A percentile compares a stretch with the other conserved stretches of the same genome.
Conservation (phyloP, 2,113 vertebrate species). For the Oceanodroma tethys region DNA sequence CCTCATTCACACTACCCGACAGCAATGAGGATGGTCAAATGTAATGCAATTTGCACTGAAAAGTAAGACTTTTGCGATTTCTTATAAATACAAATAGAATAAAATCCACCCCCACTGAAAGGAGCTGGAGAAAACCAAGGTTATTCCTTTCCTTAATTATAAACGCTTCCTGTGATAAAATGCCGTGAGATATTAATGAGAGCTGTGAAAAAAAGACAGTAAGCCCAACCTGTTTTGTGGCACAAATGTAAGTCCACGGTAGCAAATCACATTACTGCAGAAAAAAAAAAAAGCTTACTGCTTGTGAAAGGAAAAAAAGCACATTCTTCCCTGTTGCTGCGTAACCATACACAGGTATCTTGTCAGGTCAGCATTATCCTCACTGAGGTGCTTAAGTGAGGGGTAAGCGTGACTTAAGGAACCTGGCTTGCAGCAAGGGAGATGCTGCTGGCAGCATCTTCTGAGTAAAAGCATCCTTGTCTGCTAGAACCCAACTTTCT, state of each 20-base stretch:
- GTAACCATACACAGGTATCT: fast-evolving
- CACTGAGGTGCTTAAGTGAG: not conserved
- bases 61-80: not conserved
- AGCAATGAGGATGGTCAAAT: not conserved
- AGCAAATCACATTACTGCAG: not conserved
- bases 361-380: not conserved
- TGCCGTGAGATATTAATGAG: not conserved
- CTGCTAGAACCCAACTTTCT: not conserved
- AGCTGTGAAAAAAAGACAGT: not conserved
- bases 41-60: not conserved
- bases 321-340: too few relatives aligned
- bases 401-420: not conserved
- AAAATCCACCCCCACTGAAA: not conserved
- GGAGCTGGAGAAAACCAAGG: not conserved
- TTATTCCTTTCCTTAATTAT: not conserved
- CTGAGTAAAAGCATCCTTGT: not conserved
- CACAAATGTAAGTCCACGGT: not conserved
- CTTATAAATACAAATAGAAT: not conserved
- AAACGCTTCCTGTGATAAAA: not conserved
- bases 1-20: not conserved
- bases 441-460: not conserved
- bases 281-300: not conserved
- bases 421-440: not conserved
- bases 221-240: not conserved
- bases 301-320: not conserved